phyloP scores from a whole-genome alignment of 2,888 invertebrate genomes.

The Ophion costatus region DNA sequence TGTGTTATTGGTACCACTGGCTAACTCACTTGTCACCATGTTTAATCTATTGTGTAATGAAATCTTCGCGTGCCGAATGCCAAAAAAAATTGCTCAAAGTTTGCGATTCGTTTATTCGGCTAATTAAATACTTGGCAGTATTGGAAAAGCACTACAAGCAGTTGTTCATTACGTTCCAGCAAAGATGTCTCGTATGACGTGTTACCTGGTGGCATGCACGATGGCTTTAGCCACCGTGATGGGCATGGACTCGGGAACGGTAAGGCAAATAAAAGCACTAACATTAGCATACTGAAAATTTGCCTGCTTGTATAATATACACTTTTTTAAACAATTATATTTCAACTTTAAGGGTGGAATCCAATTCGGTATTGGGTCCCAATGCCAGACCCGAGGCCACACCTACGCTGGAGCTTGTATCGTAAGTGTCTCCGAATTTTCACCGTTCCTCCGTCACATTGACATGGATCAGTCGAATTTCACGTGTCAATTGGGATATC shows the following conservation, averaged over 20 bases:
- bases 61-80: too few relatives aligned
- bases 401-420: neutral
- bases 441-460: neutral
- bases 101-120: neutral
- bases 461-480: neutral
- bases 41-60: too few relatives aligned
- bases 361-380: neutral
- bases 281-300: neutral
- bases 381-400: neutral
- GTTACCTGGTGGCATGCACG: neutral
- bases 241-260: neutral
- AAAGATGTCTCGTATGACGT: slow-evolving; percentile 5
- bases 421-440: neutral
- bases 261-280: neutral
- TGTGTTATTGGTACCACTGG: too few relatives aligned
- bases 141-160: neutral
- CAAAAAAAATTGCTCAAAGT: neutral
- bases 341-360: neutral
- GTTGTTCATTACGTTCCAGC: neutral
- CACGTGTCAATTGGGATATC: neutral
- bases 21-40: too few relatives aligned
- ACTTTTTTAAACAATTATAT: neutral
- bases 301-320: neutral
- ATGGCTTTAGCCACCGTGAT: neutral
- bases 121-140: neutral